Percentiles rank a stretch among this genome's conserved stretches.
Conservation (phyloP, 2,888 invertebrate genomes). For the Hirtodrosophila alboralis region DNA sequence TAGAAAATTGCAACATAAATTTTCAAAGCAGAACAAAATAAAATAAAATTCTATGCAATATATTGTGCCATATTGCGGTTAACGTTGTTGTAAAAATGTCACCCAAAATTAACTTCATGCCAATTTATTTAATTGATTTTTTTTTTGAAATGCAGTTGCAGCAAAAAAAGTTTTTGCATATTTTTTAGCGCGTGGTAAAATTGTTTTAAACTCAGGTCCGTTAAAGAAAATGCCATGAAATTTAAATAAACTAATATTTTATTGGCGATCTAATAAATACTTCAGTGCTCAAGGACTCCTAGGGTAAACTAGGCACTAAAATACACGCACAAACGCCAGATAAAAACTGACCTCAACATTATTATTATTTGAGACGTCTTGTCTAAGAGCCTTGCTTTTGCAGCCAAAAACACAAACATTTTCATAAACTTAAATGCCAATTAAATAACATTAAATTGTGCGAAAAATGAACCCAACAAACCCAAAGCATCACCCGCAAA, state of each 20-base stretch:
- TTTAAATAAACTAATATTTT: conserved; percentile 9
- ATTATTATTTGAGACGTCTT: conserved; percentile 30
- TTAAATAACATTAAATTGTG: conserved; percentile 79
- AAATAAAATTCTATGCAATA: conserved; percentile 32
- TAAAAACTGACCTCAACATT: conserved; percentile 55
- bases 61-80: conserved; percentile 58
- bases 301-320: conserved; percentile 5
- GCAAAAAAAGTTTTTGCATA: conserved; percentile 6
- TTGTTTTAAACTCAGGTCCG: background rate
- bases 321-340: conserved; percentile 21
- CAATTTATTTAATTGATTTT: conserved; percentile 53
- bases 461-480: conserved; percentile 62
- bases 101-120: conserved; percentile 59
- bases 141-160: background rate
- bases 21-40: conserved; percentile 15
- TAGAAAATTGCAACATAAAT: conserved; percentile 74
- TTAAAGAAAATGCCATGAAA: conserved; percentile 1
- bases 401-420: conserved; percentile 57
- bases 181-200: conserved; percentile 10
- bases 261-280: background rate
- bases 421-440: conserved; percentile 75
- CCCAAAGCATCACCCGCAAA: conserved; percentile 19
- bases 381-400: conserved; percentile 9
- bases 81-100: conserved; percentile 65
- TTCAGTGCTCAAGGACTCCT: conserved; percentile 22